Evolutionary conservation across 1,140 invertebrate species (phyloP).

Genomic region (Bombus difficillimus): DNA sequence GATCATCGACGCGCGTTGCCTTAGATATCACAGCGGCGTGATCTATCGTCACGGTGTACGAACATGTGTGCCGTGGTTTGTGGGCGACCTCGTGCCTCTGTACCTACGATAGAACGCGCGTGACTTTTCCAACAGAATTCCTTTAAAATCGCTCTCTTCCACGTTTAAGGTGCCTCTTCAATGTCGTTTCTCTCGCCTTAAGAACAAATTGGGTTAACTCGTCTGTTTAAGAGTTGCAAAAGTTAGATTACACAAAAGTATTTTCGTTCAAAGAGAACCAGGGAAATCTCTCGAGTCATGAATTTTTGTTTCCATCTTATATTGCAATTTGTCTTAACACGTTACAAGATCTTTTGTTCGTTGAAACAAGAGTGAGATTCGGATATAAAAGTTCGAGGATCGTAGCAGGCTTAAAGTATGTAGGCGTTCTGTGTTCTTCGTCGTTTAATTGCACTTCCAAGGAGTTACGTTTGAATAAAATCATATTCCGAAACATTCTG

Average conservation of each 20-base stretch:
- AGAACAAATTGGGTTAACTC: background rate
- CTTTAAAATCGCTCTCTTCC: background rate
- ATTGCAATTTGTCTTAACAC: too few relatives aligned
- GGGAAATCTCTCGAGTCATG: too few relatives aligned
- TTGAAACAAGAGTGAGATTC: too few relatives aligned
- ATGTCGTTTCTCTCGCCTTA: background rate
- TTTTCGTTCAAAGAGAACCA: too few relatives aligned
- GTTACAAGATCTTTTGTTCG: too few relatives aligned
- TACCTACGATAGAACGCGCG: conserved; percentile 2
- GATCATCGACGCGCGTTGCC: conserved; percentile 16
- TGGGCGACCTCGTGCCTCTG: conserved; percentile 67
- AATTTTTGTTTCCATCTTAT: too few relatives aligned
- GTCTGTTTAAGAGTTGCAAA: background rate
- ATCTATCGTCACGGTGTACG: conserved; percentile 78
- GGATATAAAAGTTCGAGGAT: too few relatives aligned
- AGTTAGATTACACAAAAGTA: background rate
- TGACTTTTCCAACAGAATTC: background rate
- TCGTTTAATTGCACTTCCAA: too few relatives aligned
- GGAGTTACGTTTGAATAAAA: too few relatives aligned
- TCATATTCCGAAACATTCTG: too few relatives aligned
- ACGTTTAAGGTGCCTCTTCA: background rate
- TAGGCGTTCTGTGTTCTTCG: too few relatives aligned
- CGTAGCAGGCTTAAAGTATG: too few relatives aligned
- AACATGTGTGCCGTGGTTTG: conserved; percentile 77
- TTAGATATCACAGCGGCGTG: conserved; percentile 66